Evolutionary conservation across 2,113 vertebrate genomes (phyloP), one percentile per base, ranked within the genome.

Genomic region (Chlorocebus sabaeus): DNA sequence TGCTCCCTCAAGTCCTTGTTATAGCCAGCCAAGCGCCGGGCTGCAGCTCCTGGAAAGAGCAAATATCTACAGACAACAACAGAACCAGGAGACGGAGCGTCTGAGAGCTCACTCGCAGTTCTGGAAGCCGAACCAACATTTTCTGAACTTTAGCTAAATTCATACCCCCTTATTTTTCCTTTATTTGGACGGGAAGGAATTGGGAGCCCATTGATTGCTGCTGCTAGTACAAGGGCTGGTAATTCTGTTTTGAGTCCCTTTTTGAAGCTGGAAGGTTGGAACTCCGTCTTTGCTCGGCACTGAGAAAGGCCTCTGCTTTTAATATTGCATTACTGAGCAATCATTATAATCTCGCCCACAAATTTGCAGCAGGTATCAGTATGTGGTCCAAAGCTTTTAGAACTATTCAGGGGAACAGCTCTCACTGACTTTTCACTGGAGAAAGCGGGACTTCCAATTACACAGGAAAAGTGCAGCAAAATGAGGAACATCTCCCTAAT

Each of bases 1-100:
- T 97, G 98, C 99, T 99, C 99, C 99, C 99, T 99, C 98, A 99
- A 99, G 99, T 99, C 99, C 99, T 99, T 99, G 99, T 99, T 99
- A 99, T 98, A 98, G 99, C 98, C 99, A 99, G 99, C 99, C 99
- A 99, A 99, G 99, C 98, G 98, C 97, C 98, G 98, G 99, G 98
- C 99, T 99, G 99, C 99, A 98, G 99, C 99, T 99, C 99, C 98
- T 98, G 98, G 98, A 98, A 98, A 99, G 98, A 99, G 99, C 98
- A 98, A 99, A 98, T 99, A 99, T 98, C 99, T 99, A 99, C 98
- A 99, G 99, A 99, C 98, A 97, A 99, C 97, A 83, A 95, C 97
- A 98, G 99, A 99, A 97, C 98, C 97, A 61, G n/a, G 97, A 97
- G 98, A 50, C 97, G 30, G 45, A 64, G 98, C 72, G 32, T 98